These are phyloP conservation scores for Rugalucina vietnamica DNA, from an alignment of 2,888 invertebrate species.

Conservation along the genomic window DNA sequence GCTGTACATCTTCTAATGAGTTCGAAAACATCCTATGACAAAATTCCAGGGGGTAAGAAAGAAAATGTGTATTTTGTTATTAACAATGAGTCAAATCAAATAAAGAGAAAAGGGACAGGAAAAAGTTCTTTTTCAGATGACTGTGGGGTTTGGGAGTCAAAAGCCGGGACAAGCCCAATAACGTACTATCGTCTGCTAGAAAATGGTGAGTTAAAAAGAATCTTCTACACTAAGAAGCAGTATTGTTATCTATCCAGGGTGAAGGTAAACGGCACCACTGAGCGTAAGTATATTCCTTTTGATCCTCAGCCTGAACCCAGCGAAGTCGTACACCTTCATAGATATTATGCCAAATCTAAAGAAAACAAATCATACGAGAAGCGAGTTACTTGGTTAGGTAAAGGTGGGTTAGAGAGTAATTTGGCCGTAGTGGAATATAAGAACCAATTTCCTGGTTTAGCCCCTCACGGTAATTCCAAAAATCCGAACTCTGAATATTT, in stretches of 20 bases:
- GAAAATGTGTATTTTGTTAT: not conserved
- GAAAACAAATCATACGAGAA: not conserved
- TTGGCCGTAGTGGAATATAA: constrained; percentile 22
- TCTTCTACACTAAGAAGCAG: not conserved
- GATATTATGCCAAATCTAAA: constrained; percentile 31
- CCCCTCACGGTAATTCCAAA: constrained; percentile 23
- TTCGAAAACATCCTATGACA: not conserved
- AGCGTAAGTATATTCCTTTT: not conserved
- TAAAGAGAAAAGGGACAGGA: not conserved
- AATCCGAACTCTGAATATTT: not conserved
- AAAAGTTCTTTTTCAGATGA: constrained; percentile 3
- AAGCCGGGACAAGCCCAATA: not conserved
- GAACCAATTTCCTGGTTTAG: constrained; percentile 27
- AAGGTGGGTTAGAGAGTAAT: not conserved
- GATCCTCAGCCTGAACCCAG: constrained; percentile 20
- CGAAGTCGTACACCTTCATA: constrained; percentile 19
- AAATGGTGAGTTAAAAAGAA: not conserved
- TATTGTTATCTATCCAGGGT: not conserved
- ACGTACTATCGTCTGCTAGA: not conserved
- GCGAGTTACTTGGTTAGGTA: not conserved
- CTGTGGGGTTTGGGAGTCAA: not conserved
- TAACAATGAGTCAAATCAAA: constrained; percentile 1
- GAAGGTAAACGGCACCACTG: not conserved
- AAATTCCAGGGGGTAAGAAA: not conserved
- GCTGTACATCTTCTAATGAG: not conserved